Base-by-base conservation (phyloP, 2,888 invertebrate species). In the Vesta saturnalis region DNA sequence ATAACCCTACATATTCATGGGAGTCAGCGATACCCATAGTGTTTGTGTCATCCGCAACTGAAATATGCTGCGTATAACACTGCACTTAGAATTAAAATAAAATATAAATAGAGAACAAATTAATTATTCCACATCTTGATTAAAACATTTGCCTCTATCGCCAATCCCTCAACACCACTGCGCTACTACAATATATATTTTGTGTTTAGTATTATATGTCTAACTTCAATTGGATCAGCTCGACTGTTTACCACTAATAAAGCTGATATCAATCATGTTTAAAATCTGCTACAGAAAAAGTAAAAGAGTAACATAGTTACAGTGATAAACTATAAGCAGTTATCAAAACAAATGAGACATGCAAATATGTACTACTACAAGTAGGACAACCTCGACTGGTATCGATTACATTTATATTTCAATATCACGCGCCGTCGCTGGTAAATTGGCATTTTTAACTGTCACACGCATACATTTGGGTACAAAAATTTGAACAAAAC, bases 1-100 rank as follows among this genome's bases (percentile, higher is more conserved):
- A 81, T 83, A 83, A 83, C 81, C 84, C 83, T 84, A 84, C 82
- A 81, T 77, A 80, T 80, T 77, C 75, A 77, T 79, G 80, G 79
- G 81, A 79, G 78, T 78, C 78, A 78, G 80, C 79, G 79, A 80
- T 78, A 77, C 81, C 81, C 82, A 80, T 73, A 80, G 81, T 80
- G 80, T 79, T 79, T 77, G 80, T 78, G 78, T 77, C 77, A 76
- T 77, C 73, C 72, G 71, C 72, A 76, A 72, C 74, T 77, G 74
- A 77, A 73, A 66, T 76, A 77, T 78, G 77, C 74, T 77, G 77
- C 78, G 75, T 77, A 77, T 78, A 78, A 78, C 80, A 80, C 80
- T 76, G 78, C 78, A 76, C 77, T 80, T 80, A 80, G 78, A 80
- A 78, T 77, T 73, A 74, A 77, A 79, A 76, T 78, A 77, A 81